Evolutionary conservation across 2,888 invertebrate genomes (phyloP), one percentile per base, ranked within the genome.

Genomic region (Tetranychus truncatus): DNA sequence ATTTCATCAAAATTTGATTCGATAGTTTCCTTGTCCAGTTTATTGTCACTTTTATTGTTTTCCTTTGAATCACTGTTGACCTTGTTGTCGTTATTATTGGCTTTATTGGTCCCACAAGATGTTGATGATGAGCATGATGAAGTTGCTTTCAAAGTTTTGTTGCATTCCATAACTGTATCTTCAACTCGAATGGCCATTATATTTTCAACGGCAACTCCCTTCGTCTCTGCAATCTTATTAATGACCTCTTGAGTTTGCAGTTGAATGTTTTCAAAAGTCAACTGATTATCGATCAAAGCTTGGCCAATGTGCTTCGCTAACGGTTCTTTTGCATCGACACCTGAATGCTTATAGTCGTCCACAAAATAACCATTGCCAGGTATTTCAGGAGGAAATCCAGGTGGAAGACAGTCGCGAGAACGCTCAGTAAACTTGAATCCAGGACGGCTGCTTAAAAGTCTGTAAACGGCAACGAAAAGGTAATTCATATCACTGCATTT

Each of bases 351-450:
- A 84, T 91, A 94, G 79, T 87, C 88, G 80, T 88, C 88, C 75
- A 93, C 86, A 83, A 93, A 94, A 84, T 93, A 88, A 82, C 92
- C 92, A 65, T 91, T 91, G 79, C 91, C 91, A 71, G 88, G 86
- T 76, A 88, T 88, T 81, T 89, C 87, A 80, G 87, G 85, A 71
- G 91, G 90, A 84, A 92, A 92, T 80, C 91, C 92, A 83, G 89
- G 89, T 11, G 93, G 93, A 79, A 93, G 86, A 83, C 88, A 90
- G 76, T 88, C 87, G 71, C 88, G 87, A 80, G 89, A 88, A 78
- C 93, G 87, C 18, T 89, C 85, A 81, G 90, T 89, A 83, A 92
- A 87, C 78, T 85, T 84, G 81, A 92, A 93, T 75, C 91, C 91
- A 71, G 88, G 87, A 80, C 88, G 87, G 83, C 88, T 87, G 80